Percentiles rank a stretch among this genome's conserved stretches.
phyloP scores from a whole-genome alignment of 2,797 vertebrate species.

The Sparidentex hasta region DNA sequence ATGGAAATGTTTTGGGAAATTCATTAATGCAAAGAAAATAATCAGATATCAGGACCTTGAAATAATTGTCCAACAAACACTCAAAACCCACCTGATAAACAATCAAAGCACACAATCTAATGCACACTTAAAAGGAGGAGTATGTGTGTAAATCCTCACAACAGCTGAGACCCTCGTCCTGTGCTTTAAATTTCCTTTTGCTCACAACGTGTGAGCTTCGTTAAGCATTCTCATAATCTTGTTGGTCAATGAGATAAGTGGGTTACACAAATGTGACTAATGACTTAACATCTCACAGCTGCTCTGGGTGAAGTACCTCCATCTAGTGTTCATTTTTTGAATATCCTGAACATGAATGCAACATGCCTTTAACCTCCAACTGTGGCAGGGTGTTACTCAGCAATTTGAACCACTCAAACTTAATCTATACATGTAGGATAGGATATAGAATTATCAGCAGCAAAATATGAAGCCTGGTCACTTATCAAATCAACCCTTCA shows the following conservation, averaged over 20 bases:
- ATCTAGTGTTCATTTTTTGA: conserved; percentile 70
- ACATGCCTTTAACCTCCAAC: not conserved
- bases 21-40: not conserved
- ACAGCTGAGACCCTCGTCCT: not conserved
- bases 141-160: too few species aligned
- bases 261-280: conserved; percentile 24
- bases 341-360: conserved; percentile 11
- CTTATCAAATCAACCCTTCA: not conserved
- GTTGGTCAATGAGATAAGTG: not conserved
- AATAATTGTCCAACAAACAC: not conserved
- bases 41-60: not conserved
- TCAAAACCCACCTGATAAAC: not conserved
- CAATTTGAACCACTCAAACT: not conserved
- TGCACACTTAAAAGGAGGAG: not conserved
- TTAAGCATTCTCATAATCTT: conserved; percentile 2
- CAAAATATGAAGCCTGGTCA: not conserved
- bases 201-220: not conserved
- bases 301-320: conserved; percentile 58
- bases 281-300: conserved; percentile 13
- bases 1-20: not conserved
- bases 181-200: not conserved
- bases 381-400: not conserved
- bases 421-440: not conserved
- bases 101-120: not conserved
- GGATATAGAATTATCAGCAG: not conserved